phyloP scores from a whole-genome alignment of 2,797 vertebrate genomes.

The Meda fulgida region DNA sequence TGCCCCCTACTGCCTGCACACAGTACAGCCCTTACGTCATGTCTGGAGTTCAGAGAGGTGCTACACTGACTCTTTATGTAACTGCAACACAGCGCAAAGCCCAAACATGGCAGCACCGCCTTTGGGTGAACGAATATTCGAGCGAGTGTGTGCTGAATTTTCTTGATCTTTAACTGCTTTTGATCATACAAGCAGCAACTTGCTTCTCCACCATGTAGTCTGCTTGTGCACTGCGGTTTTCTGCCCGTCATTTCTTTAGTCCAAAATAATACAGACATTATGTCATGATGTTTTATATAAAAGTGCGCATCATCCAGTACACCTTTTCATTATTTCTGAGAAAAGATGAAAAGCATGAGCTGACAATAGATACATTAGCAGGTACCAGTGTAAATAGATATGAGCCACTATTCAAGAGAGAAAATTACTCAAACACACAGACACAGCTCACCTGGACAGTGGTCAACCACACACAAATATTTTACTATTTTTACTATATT shows the following conservation, averaged over 20 bases:
- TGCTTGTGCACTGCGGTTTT: background rate
- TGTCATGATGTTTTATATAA: slow-evolving; percentile 37
- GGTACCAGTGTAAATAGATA: slow-evolving; percentile 35
- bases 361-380: slow-evolving; percentile 59
- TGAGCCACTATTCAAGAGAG: slow-evolving; percentile 15
- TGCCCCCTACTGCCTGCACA: slow-evolving; percentile 77
- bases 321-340: slow-evolving; percentile 66
- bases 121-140: background rate
- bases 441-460: slow-evolving; percentile 22
- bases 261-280: slow-evolving; percentile 1
- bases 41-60: slow-evolving; percentile 40
- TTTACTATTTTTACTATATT: background rate
- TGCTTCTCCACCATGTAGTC: background rate
- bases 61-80: slow-evolving; percentile 39
- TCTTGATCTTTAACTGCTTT: background rate
- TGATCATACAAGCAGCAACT: background rate
- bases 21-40: slow-evolving; percentile 78
- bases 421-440: slow-evolving; percentile 26
- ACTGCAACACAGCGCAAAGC: slow-evolving; percentile 9
- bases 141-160: slow-evolving; percentile 15
- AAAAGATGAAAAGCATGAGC: slow-evolving; percentile 29
- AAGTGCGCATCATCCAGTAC: slow-evolving; percentile 33
- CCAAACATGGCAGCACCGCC: slow-evolving; percentile 52
- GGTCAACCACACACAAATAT: background rate
- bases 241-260: background rate